phyloP scores from a whole-genome alignment of 2,888 invertebrate genomes.

The Epiblema foenella region DNA sequence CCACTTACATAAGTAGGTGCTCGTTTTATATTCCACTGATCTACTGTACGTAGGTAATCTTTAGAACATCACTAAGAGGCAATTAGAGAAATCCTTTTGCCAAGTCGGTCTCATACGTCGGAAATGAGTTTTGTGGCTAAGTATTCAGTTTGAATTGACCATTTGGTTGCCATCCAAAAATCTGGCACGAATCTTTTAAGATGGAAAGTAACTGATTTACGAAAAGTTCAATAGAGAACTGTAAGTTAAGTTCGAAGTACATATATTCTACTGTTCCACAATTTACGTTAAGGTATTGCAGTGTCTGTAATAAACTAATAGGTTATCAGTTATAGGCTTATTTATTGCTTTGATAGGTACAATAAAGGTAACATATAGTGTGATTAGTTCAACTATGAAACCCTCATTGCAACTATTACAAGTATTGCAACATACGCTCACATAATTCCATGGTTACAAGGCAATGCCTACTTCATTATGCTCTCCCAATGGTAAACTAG shows the following conservation, averaged over 20 bases:
- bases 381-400: no score
- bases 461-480: no score
- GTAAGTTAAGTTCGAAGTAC: slow-evolving; percentile 1
- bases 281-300: neutral
- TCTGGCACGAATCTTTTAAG: slow-evolving; percentile 4
- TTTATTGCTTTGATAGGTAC: neutral
- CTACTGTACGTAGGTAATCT: slow-evolving; percentile 12
- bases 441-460: no score
- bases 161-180: slow-evolving; percentile 43
- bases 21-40: slow-evolving; percentile 4
- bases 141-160: slow-evolving; percentile 29
- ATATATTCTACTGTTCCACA: neutral
- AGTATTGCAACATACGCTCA: no score
- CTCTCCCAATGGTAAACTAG: neutral
- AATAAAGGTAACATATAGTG: neutral
- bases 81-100: slow-evolving; percentile 30
- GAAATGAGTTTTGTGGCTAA: slow-evolving; percentile 17
- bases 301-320: neutral
- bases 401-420: no score
- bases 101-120: slow-evolving; percentile 30
- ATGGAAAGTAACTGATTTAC: slow-evolving; percentile 10
- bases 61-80: slow-evolving; percentile 13
- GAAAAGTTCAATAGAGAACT: slow-evolving; percentile 8
- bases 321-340: neutral
- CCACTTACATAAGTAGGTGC: slow-evolving; percentile 14